Evolutionary conservation across 2,888 invertebrate genomes (phyloP).

Genomic region (Argynnis bischoffii): DNA sequence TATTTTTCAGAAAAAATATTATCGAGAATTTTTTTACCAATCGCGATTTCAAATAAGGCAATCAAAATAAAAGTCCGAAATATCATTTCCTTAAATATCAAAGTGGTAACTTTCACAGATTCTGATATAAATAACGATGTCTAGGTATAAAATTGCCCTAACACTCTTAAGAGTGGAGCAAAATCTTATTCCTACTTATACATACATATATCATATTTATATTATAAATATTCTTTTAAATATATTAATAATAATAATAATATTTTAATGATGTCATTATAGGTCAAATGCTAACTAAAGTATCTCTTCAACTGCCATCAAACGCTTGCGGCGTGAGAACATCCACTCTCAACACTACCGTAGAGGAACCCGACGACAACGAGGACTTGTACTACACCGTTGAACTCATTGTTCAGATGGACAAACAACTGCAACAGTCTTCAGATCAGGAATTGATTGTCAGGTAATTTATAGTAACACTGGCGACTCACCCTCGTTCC

Average conservation of each 20-base stretch:
- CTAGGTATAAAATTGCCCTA: too few species aligned
- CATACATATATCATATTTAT: background rate
- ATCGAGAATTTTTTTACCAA: too few species aligned
- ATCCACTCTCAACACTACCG: conserved; percentile 65
- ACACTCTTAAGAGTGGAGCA: too few species aligned
- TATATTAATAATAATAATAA: background rate
- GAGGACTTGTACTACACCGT: conserved; percentile 85
- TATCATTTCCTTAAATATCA: too few species aligned
- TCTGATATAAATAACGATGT: too few species aligned
- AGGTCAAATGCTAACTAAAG: conserved; percentile 70
- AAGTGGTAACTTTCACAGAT: too few species aligned
- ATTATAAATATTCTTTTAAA: background rate
- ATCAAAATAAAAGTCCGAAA: too few species aligned
- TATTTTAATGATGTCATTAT: background rate
- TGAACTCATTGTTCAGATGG: conserved; percentile 88
- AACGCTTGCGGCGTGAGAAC: conserved; percentile 88
- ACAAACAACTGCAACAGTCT: conserved; percentile 87
- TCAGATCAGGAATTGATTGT: conserved; percentile 86
- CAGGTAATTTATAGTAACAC: conserved; percentile 50
- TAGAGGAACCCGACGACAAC: conserved; percentile 62
- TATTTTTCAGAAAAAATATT: too few species aligned
- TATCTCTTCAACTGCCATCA: conserved; percentile 81
- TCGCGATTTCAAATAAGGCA: too few species aligned
- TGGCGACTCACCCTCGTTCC: too few species aligned
- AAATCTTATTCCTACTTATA: too few species aligned